These are phyloP conservation scores for Flexamia atlantica DNA, from an alignment of 2,888 invertebrate species.

Conservation along the genomic window DNA sequence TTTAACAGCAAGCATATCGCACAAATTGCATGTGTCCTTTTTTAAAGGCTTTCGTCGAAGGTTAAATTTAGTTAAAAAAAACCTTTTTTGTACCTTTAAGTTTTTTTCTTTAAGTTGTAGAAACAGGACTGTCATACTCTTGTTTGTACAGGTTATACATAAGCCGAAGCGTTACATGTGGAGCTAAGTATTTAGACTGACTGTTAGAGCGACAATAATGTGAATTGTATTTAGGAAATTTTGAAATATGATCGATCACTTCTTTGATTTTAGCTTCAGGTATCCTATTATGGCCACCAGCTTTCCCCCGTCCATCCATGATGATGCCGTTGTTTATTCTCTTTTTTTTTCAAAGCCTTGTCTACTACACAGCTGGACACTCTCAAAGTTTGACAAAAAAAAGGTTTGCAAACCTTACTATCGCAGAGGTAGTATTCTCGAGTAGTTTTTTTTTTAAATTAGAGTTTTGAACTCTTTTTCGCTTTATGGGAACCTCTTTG, in stretches of 20 bases:
- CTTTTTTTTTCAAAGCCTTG: slow-evolving; percentile 24
- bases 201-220: slow-evolving; percentile 42
- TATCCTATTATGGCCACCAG: slow-evolving; percentile 39
- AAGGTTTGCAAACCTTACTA: slow-evolving; percentile 26
- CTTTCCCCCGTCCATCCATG: slow-evolving; percentile 36
- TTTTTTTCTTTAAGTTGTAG: background rate
- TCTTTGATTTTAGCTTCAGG: slow-evolving; percentile 7
- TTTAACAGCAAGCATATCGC: no score
- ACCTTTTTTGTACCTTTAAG: background rate
- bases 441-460: no score
- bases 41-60: slow-evolving; percentile 43
- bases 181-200: slow-evolving; percentile 11
- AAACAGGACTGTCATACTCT: slow-evolving; percentile 27
- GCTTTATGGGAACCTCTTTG: no score
- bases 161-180: slow-evolving; percentile 23
- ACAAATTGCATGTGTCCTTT: slow-evolving; percentile 35
- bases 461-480: no score
- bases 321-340: background rate
- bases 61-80: slow-evolving; percentile 14
- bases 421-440: no score
- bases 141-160: slow-evolving; percentile 50
- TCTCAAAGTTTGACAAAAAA: slow-evolving; percentile 39
- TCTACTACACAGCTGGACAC: slow-evolving; percentile 30
- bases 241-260: slow-evolving; percentile 35
- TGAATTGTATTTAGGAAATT: slow-evolving; percentile 47